Base-by-base conservation (phyloP, 2,888 invertebrate species). In the Ormyrus pomaceus region DNA sequence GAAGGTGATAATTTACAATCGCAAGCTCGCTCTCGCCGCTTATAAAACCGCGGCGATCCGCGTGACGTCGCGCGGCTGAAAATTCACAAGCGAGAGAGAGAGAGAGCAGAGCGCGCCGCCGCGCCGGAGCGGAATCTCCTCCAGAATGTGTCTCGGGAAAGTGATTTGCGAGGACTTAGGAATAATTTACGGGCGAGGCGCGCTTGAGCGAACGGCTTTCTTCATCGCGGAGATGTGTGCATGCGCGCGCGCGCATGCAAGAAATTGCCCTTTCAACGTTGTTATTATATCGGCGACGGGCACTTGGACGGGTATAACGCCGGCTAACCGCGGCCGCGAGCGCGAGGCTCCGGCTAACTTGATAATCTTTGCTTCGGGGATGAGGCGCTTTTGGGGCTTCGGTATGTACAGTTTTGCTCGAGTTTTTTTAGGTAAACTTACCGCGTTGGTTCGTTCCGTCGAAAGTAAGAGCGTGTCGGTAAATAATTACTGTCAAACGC, bases 81-180 rank as follows among this genome's bases (percentile, higher is more conserved):
- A 62, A 72, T 62, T 72, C 71, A 72, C 53, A 45, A 61, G 71
- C 53, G 69, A 1, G 19, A 19, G 19, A 0, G 19, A 0, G 19
- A 19, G 19, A 19, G 19, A 19, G 19, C 19, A 19, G 19, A 70
- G 19, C 45, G 34, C 34, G 34, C 34, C 34, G 34, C 34, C 34
- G 34, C 34, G 9, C 8, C 55, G n/a, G 56, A 45, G 46, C 50
- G 11, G 55, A 72, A 65, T 65, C 56, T 74, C 65, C 65, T 50
- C 65, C 74, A 65, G 65, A 74, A 58, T 65, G 48, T 65, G 48
- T 65, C 65, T 50, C 56, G 62, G n/a, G 73, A 73, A 74, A 65
- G 65, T 74, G 64, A 74, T 74, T 65, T 74, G 65, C 50, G 74
- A 74, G 74, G 58, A 74, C 56, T 65, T 74, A 56, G 65, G 58